Evolutionary conservation across 2,888 invertebrate species (phyloP), one percentile per base, ranked within the genome.

Genomic region (Coenonympha glycerion): DNA sequence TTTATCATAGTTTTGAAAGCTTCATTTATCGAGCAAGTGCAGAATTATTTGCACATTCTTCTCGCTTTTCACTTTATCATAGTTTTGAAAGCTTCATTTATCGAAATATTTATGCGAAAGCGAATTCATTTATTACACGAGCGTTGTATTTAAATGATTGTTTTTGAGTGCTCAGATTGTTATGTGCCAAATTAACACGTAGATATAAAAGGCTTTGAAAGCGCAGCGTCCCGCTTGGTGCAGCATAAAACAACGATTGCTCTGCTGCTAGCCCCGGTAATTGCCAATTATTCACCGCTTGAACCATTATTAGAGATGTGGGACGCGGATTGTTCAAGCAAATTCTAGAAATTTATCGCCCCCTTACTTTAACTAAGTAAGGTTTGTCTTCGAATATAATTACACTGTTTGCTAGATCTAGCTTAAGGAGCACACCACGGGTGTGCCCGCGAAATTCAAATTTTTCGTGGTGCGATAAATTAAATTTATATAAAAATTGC

Each of bases 261-360:
- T 22, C 47, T 56, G 61, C 47, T 56, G 61, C 50, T 57, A 55
- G 44, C 41, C 39, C 46, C 44, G 36, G 21, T 47, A 57, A 58
- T 57, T 49, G 59, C 59, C 58, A 63, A 64, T 63, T 59, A 62
- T 57, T 61, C 59, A 56, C 66, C 64, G 70, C 68, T 48, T 48
- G 41, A 51, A 51, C 51, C 51, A 51, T 55, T 52, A 52, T 36
- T 44, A 47, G 26, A 49, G 49, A 48, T 45, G 39, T 48, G 39
- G 45, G 28, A 40, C 34, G 40, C 30, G 40, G 48, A 48, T 44
- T 34, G 41, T 45, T 34, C n/a, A 40, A 45, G 52, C 41, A 48
- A 48, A 28, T 39, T 40, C 19, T 42, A 26, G 19, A 28, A 41
- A 34, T 41, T 51, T 41, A 46, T 51, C 21, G 24, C 37, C 6